Evolutionary conservation across 2,113 vertebrate species (phyloP), one percentile per base, ranked within the genome.

Genomic region (Ranitomeya imitator): DNA sequence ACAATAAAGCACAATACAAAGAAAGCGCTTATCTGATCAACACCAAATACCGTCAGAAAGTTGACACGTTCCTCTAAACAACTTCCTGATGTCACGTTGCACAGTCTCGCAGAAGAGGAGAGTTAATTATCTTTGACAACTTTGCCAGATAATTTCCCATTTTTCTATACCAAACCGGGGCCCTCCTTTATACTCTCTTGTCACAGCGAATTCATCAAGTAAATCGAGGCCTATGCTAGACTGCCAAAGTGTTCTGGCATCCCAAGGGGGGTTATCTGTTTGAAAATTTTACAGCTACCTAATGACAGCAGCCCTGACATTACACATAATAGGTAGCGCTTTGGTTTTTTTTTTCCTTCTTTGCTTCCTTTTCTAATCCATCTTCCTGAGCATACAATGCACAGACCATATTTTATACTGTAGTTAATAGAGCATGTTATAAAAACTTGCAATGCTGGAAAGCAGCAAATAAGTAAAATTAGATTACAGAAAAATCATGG

Each of bases 61-160:
- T 94, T 97, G 97, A 97, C 96, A 96, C 95, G 95, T 94, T 95
- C 94, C 95, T 96, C 96, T 96, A 95, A 94, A 94, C 95, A 94
- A 95, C 97, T 97, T 97, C 96, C 95, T 95, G 93, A 95, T 95
- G 96, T 97, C 97, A 97, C 93, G 93, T 94, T 95, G 97, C 97
- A 98, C 96, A 96, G 96, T 96, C 96, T 95, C 92, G 90, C 92
- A 94, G 93, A 95, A 95, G 94, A 93, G 93, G 94, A 94, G 95
- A 95, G 95, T 96, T 98, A 97, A 99, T 98, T 98, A 97, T 96
- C 96, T 97, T 94, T 97, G 97, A 99, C 96, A 95, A 96, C 94
- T 94, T 95, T 96, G 94, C 94, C 94, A 92, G 95, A 95, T 97
- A 97, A 97, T 98, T 97, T 98, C 95, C 95, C 94, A 96, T 97